Conservation (phyloP, 2,888 invertebrate species). For the Dynastes tityus region DNA sequence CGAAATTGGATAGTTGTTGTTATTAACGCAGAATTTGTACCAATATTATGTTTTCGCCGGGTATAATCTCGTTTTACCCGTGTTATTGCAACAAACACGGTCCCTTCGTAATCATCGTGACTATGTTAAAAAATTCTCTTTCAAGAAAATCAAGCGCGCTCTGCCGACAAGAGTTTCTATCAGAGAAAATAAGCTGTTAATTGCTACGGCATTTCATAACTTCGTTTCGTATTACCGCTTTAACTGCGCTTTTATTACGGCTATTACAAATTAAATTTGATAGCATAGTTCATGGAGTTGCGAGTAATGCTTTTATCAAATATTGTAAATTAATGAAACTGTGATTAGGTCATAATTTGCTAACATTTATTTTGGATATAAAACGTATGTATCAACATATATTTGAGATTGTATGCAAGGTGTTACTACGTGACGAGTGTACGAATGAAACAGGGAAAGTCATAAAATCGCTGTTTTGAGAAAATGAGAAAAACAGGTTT, state of each 20-base stretch:
- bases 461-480: too few species aligned
- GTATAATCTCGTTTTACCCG: background rate
- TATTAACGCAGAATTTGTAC: background rate
- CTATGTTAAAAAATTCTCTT: background rate
- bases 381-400: background rate
- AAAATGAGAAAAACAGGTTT: too few species aligned
- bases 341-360: background rate
- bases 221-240: background rate
- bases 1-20: background rate
- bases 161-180: background rate
- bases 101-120: background rate
- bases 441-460: too few species aligned
- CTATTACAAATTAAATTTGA: conserved; percentile 7
- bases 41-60: background rate
- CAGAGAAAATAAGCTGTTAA: background rate
- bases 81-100: background rate
- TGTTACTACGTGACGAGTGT: background rate
- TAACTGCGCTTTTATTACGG: background rate
- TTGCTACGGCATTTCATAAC: background rate
- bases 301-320: background rate
- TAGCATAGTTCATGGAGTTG: background rate
- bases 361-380: too few species aligned
- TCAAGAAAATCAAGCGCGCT: background rate
- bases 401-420: background rate
- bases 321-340: background rate